Base-by-base conservation (phyloP, 2,113 vertebrate species). In the Beaufortia kweichowensis region DNA sequence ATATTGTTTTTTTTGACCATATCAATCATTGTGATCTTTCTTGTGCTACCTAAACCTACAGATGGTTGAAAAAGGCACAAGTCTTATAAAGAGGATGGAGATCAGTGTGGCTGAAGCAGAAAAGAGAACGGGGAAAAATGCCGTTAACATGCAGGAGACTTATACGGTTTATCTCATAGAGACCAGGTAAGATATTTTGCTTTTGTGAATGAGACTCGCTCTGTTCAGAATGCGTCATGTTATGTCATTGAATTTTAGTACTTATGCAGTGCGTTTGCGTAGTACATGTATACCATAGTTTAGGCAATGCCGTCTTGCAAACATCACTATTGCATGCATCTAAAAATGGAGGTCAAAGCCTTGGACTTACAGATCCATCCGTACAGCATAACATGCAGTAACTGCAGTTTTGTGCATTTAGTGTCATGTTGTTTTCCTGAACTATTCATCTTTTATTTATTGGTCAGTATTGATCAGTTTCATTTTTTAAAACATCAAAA, bases 131-230 rank as follows among this genome's bases (percentile, higher is more conserved):
- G 96, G 95, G 61, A 96, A 94, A 82, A 98, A 96, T 61, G 87
- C 95, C 2, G 86, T 98, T 86, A 96, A 95, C 87, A 96, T 98
- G 90, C 95, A 96, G 82, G 96, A 98, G 91, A 96, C 92, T 0
- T 98, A 96, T 71, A 98, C 95, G 0, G 96, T 96, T 76, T 98
- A 98, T 88, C 95, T 98, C 79, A 91, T 98, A 19, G 96, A 98
- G 86, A 98, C 95, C 41, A 91, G 96, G 96, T 98, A 81, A 79
- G 88, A 26, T 7, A 2, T 19, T 12, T 59, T 1, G 31, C 33
- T 50, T 7, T 9, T 39, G 35, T 17, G 17, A n/a, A 53, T 9
- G 19, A 21, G 19, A 21, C n/a, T 46, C 14, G 41, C 48, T 19
- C 19, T 53, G 48, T 53, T 21, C 19, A 15, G 0, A 17, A 46